These are phyloP conservation scores for Bergia puertoricense DNA, from an alignment of 92 coral and sea anemone genomes.

Conservation along the genomic window DNA sequence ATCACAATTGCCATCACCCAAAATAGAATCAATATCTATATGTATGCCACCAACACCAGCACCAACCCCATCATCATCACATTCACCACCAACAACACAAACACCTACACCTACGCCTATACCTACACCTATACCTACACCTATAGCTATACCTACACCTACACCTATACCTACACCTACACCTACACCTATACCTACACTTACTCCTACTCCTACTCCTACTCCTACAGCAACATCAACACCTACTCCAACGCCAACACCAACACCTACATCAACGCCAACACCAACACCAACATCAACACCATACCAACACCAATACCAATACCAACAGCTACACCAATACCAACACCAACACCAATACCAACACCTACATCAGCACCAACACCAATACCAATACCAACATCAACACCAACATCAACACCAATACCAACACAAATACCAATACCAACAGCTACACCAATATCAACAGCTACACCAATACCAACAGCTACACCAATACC, in stretches of 20 bases:
- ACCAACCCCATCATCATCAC: no score
- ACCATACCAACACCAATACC: background rate
- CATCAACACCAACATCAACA: no score
- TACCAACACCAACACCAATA: background rate
- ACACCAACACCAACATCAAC: background rate
- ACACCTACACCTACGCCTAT: no score
- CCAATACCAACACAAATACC: no score
- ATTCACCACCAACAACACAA: no score
- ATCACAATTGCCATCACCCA: no score
- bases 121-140: background rate
- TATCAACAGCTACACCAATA: background rate
- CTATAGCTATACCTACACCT: background rate
- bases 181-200: background rate
- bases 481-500: background rate
- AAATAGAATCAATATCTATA: no score
- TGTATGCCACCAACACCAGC: no score
- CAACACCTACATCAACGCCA: background rate
- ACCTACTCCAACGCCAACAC: background rate
- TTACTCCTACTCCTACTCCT: background rate
- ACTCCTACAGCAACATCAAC: no score
- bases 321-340: background rate
- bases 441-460: no score
- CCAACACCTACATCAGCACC: no score
- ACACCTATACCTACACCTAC: background rate
- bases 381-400: no score